Evolutionary conservation across 2,113 vertebrate species (phyloP).

Genomic region (Dolichallabes microphthalmus): DNA sequence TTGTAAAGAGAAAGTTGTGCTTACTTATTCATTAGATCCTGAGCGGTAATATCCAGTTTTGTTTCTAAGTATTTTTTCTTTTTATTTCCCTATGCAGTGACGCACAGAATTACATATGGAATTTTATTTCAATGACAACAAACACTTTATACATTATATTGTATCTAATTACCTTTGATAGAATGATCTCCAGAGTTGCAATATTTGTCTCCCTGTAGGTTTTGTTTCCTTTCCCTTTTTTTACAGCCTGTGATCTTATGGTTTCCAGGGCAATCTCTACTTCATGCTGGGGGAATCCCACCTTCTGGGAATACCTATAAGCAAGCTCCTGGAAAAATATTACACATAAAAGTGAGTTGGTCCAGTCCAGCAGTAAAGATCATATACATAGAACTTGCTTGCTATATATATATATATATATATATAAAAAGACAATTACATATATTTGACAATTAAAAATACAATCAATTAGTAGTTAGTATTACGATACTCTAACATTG

Average conservation of each 20-base stretch:
- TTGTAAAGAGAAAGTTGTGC: neutral
- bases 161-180: slow-evolving; percentile 68
- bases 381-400: neutral
- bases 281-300: slow-evolving; percentile 70
- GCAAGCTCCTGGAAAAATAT: slow-evolving; percentile 78
- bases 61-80: slow-evolving; percentile 79
- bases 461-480: neutral
- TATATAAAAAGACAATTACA: no score
- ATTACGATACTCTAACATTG: neutral
- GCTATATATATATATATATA: no score
- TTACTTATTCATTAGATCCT: slow-evolving; percentile 85
- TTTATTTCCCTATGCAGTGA: slow-evolving; percentile 46
- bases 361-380: neutral
- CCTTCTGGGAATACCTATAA: slow-evolving; percentile 73
- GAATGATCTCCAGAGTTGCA: slow-evolving; percentile 83
- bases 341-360: slow-evolving; percentile 8
- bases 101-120: neutral
- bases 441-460: neutral
- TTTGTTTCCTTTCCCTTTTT: slow-evolving; percentile 81
- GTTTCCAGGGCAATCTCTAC: slow-evolving; percentile 79
- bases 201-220: slow-evolving; percentile 80
- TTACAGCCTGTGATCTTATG: slow-evolving; percentile 81
- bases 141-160: neutral
- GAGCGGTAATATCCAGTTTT: slow-evolving; percentile 77
- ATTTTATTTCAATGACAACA: neutral